Base-by-base conservation (phyloP, 2,888 invertebrate species). In the Sinohyriopsis cumingii region DNA sequence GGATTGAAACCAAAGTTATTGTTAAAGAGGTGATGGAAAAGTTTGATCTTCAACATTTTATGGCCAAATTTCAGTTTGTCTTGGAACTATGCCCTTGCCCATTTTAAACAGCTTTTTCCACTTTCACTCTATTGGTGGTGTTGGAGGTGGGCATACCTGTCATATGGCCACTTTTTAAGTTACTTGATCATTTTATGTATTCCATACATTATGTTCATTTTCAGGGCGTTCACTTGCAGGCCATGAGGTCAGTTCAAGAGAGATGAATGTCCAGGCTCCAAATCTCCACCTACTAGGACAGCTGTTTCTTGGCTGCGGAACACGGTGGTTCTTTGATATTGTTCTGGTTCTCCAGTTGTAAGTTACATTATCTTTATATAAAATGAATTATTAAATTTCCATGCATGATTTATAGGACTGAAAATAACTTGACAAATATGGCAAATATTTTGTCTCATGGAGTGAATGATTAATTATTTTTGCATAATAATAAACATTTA, bases 241-340 rank as follows among this genome's bases (percentile, higher is more conserved):
- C 66, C 85, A 84, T 81, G 81, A 82, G 75, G 78, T 81, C 60
- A 80, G 79, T 54, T 78, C 82, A 33, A 81, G 80, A 65, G 73
- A 77, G 28, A 75, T 73, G 24, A 73, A 67, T 24, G 69, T 78
- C 24, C 80, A 82, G 68, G 73, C 85, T 1, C 87, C 88, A 1
- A 88, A 88, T 69, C 85, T 89, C 12, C 88, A 89, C 67, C 77
- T 87, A 33, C 76, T 89, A 45, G 89, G 88, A 1, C 82, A 86
- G 66, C 77, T 88, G 55, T 88, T 89, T 65, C 79, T 89, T 19
- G 71, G 76, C 0, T 84, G 86, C 76, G 86, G 86, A 0, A 65
- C 87, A 15, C 72, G 84, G 28, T 86, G 88, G 68, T 71, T 83
- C 66, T 89, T 89, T 80, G 86, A 88, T 73, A 71, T 86, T 28